These are phyloP conservation scores for Epinotia demarniana DNA, from an alignment of 2,888 invertebrate species.

Conservation along the genomic window DNA sequence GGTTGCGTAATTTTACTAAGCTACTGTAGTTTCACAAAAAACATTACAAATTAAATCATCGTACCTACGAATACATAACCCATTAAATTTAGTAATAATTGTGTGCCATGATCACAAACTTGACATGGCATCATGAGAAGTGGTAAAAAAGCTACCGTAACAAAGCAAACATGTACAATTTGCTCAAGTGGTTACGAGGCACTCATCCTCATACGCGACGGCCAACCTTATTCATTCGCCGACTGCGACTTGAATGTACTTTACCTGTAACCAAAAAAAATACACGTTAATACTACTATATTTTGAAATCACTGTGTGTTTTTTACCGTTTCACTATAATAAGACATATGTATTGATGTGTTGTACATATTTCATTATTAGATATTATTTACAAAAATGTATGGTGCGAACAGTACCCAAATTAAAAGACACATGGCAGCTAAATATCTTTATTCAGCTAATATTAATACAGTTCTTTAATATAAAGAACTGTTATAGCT, in stretches of 20 bases:
- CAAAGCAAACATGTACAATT: conserved; percentile 55
- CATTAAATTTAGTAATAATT: conserved; percentile 21
- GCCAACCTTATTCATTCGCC: conserved; percentile 36
- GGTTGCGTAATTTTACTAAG: neutral
- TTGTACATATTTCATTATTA: neutral
- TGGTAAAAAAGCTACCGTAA: conserved; percentile 45
- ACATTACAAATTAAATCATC: neutral
- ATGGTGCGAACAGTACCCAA: too few relatives aligned
- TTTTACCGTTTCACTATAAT: neutral
- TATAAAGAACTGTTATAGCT: too few relatives aligned
- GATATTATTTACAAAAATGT: too few relatives aligned
- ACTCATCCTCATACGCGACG: conserved; percentile 37
- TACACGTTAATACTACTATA: conserved; percentile 13
- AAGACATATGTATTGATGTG: neutral
- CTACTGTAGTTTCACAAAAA: neutral
- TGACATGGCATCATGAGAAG: conserved; percentile 46
- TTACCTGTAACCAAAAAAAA: conserved; percentile 68
- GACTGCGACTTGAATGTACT: conserved; percentile 36
- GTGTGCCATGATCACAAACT: conserved; percentile 35
- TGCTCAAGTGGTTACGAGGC: conserved; percentile 64
- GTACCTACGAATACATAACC: conserved; percentile 13
- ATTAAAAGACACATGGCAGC: too few relatives aligned
- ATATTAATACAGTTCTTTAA: too few relatives aligned
- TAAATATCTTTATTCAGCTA: too few relatives aligned
- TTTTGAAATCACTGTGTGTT: too few relatives aligned